Conservation (phyloP, 2,888 invertebrate genomes). For the Heliconius cydno region DNA sequence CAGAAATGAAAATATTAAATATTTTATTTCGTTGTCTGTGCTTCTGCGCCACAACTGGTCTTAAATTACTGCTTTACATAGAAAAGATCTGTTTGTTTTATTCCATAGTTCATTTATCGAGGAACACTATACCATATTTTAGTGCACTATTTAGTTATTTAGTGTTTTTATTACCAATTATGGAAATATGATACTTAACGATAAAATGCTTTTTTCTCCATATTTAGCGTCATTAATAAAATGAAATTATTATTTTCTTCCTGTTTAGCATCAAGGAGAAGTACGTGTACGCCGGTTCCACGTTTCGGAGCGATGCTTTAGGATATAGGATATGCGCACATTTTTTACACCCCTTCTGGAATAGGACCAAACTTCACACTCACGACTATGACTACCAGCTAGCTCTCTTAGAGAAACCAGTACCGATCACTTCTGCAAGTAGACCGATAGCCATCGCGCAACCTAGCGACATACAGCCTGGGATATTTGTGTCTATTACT, state of each 20-base stretch:
- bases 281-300: slow-evolving; percentile 66
- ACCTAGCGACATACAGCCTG: slow-evolving; percentile 57
- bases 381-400: slow-evolving; percentile 77
- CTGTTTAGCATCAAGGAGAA: slow-evolving; percentile 14
- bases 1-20: no score
- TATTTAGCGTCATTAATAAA: not conserved
- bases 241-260: not conserved
- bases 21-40: no score
- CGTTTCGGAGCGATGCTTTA: slow-evolving; percentile 56
- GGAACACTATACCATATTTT: no score
- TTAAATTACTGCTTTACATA: no score
- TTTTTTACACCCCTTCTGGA: slow-evolving; percentile 69
- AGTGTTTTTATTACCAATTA: no score
- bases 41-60: no score
- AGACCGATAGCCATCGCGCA: slow-evolving; percentile 70
- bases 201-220: no score
- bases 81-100: no score
- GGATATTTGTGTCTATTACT: slow-evolving; percentile 58
- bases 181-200: no score
- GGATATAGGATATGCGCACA: slow-evolving; percentile 68
- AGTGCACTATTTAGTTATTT: no score
- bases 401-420: slow-evolving; percentile 62
- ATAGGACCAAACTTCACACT: slow-evolving; percentile 52
- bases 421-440: slow-evolving; percentile 60
- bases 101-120: no score